Conservation (phyloP, 2,797 vertebrate genomes). For the Poeciliopsis infans region DNA sequence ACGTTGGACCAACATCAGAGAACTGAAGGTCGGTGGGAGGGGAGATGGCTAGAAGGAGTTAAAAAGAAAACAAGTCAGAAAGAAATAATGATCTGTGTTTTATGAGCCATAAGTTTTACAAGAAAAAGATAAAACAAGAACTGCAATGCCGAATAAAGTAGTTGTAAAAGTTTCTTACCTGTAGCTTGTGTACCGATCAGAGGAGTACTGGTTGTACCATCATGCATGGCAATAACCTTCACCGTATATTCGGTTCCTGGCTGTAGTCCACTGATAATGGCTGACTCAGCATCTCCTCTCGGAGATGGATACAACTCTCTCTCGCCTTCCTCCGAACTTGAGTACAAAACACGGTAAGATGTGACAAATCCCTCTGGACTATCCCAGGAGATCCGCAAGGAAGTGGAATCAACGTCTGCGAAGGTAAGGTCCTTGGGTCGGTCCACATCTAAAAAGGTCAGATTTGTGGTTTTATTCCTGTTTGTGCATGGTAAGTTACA, state of each 20-base stretch:
- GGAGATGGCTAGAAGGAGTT: constrained; percentile 84
- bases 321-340: constrained; percentile 93
- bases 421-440: constrained; percentile 94
- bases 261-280: constrained; percentile 89
- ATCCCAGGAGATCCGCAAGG: constrained; percentile 95
- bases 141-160: neutral
- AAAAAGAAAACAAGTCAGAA: neutral
- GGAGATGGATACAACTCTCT: constrained; percentile 90
- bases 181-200: constrained; percentile 92
- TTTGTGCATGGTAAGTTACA: neutral
- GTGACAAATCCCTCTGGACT: constrained; percentile 94
- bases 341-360: constrained; percentile 91
- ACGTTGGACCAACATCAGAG: constrained; percentile 87
- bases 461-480: neutral
- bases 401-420: constrained; percentile 93
- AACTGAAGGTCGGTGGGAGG: constrained; percentile 89
- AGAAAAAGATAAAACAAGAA: neutral
- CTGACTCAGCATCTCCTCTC: constrained; percentile 88
- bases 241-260: constrained; percentile 98
- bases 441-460: constrained; percentile 85
- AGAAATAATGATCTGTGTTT: neutral
- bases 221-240: constrained; percentile 94
- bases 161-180: constrained; percentile 77
- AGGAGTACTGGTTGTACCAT: constrained; percentile 90
- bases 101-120: too few species aligned